A percentile compares a stretch with the other conserved stretches of the same genome.
These are phyloP conservation scores for Nannoperca australis DNA, from an alignment of 2,797 vertebrate genomes.

Conservation along the genomic window DNA sequence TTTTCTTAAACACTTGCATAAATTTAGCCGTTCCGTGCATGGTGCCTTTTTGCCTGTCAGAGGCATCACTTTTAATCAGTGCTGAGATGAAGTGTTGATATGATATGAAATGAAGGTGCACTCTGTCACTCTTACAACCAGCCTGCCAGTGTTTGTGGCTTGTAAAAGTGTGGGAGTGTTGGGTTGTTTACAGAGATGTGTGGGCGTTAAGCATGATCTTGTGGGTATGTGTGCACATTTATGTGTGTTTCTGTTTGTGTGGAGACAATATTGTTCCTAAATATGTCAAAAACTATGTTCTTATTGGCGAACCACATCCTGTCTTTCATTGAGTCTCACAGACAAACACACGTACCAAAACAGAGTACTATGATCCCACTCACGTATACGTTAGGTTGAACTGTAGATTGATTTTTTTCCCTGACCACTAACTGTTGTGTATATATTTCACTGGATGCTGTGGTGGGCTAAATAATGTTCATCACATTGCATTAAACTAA, in stretches of 20 bases:
- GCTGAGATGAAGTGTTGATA: constrained; percentile 58
- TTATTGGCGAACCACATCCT: constrained; percentile 74
- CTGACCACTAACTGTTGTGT: constrained; percentile 2
- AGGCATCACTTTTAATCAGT: constrained; percentile 59
- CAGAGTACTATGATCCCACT: constrained; percentile 29
- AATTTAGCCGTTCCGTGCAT: constrained; percentile 14
- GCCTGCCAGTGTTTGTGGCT: constrained; percentile 64
- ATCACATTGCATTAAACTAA: background rate
- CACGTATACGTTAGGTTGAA: constrained; percentile 26
- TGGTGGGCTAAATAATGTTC: background rate
- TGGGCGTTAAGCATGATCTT: constrained; percentile 72
- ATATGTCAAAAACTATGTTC: constrained; percentile 67
- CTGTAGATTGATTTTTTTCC: background rate
- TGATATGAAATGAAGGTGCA: constrained; percentile 65
- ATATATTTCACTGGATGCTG: background rate
- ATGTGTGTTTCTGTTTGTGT: constrained; percentile 73
- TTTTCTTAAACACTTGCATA: constrained; percentile 22
- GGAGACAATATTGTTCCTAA: constrained; percentile 69
- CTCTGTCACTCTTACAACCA: constrained; percentile 67
- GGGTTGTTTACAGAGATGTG: constrained; percentile 77
- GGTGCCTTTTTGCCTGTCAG: constrained; percentile 43
- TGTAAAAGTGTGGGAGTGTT: constrained; percentile 68
- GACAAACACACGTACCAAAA: constrained; percentile 53
- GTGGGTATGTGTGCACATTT: constrained; percentile 62
- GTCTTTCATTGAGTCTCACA: constrained; percentile 72